Conservation (phyloP, 1,140 invertebrate species). For the Heliothis subflexa region DNA sequence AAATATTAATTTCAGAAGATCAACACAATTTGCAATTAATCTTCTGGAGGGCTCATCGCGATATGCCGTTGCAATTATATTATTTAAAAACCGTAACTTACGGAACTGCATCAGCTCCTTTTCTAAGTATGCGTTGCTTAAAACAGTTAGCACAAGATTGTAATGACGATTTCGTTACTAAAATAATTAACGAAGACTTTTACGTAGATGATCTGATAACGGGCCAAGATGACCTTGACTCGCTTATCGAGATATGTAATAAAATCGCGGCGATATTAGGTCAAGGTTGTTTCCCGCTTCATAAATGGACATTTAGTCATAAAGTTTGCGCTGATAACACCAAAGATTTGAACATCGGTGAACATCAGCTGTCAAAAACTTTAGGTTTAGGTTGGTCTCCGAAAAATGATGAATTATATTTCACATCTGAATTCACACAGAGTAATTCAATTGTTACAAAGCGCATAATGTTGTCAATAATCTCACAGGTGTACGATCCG, state of each 20-base stretch:
- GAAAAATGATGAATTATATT: background rate
- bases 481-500: background rate
- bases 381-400: background rate
- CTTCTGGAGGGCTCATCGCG: slow-evolving; percentile 58
- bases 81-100: slow-evolving; percentile 44
- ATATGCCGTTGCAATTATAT: slow-evolving; percentile 30
- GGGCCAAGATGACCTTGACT: background rate
- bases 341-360: background rate
- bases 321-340: background rate
- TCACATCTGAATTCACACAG: background rate
- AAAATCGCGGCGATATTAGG: background rate
- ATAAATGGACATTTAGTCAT: slow-evolving; percentile 45
- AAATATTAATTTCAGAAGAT: background rate
- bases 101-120: slow-evolving; percentile 48
- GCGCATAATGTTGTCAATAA: background rate
- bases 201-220: slow-evolving; percentile 31
- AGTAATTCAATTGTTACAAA: background rate
- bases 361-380: background rate
- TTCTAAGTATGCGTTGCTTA: background rate
- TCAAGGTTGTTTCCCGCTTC: slow-evolving; percentile 24
- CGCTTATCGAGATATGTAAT: slow-evolving; percentile 30
- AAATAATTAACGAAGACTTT: slow-evolving; percentile 1
- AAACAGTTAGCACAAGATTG: slow-evolving; percentile 7
- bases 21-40: slow-evolving; percentile 63
- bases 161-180: background rate